Evolutionary conservation across 2,888 invertebrate genomes (phyloP), one percentile per base, ranked within the genome.

Genomic region (Platerodrilus igneus): DNA sequence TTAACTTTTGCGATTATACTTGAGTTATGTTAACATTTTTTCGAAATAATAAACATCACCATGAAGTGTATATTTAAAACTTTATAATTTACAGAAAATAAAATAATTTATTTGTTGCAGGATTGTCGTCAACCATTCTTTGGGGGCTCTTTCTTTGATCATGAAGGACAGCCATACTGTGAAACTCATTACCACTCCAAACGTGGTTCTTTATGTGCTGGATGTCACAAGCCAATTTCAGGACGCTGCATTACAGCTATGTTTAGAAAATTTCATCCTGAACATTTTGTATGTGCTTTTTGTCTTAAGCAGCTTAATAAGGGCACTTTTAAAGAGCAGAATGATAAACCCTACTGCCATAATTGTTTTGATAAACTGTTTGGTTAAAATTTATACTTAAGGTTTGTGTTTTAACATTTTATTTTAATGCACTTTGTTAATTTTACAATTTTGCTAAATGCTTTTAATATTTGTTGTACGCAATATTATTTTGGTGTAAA

Each of bases 261-360:
- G 95, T 95, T 92, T 73, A 77, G 89, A 56, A 97, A 99, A 72
- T 99, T 94, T 78, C 99, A 99, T 70, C 97, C 97, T 0, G 97
- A 99, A 67, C 97, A 99, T 72, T 99, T 99, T 66, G 94, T 95
- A 4, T 99, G 99, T 74, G 94, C 96, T n/a, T 99, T 96, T 74
- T 99, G 99, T 64, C 76, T 95, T 48, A 87, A 94, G 62, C 96
- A 96, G 66, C 78, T 99, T 53, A 97, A 96, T 72, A 97, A 97
- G 67, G 97, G 97, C 58, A 99, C 97, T 1, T 99, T 99, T 72
- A 99, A 99, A 68, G 99, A 99, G 68, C 95, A 96, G 65, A 94
- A 94, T 65, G 93, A 95, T 61, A 95, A 96, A 65, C 97, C 99
- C 2, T 99, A 97, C 70, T 99, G 99, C 69, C 97, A 99, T 66